Percentiles rank a stretch among this genome's conserved stretches.
These are phyloP conservation scores for Diphyllodes magnificus DNA, from an alignment of 2,113 vertebrate genomes.

Conservation along the genomic window DNA sequence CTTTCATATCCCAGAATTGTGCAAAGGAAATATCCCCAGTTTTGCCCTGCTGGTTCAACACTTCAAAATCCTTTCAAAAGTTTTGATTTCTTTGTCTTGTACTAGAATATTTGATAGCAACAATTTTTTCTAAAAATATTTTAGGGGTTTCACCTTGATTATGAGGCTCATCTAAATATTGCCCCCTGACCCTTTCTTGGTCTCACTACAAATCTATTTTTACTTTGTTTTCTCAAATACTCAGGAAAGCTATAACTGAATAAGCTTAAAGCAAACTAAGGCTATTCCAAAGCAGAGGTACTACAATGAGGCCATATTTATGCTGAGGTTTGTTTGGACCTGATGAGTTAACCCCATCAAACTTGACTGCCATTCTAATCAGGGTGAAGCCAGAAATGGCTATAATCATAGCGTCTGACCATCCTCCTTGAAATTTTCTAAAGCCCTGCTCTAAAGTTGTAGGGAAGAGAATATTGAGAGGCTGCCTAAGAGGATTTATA, in stretches of 20 bases:
- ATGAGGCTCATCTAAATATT: not conserved
- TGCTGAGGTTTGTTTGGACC: not conserved
- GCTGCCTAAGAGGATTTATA: constrained; percentile 51
- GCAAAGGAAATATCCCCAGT: not conserved
- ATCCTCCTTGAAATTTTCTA: constrained; percentile 1
- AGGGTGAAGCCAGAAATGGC: not conserved
- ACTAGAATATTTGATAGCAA: not conserved
- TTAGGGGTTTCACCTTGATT: not conserved
- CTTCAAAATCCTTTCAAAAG: not conserved
- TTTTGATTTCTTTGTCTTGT: not conserved
- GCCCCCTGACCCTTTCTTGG: not conserved
- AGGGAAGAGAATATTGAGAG: not conserved
- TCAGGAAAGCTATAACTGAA: not conserved
- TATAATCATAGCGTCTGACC: not conserved
- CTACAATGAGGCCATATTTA: not conserved
- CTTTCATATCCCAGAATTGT: not conserved
- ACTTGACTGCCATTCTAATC: not conserved
- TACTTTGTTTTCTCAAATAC: not conserved
- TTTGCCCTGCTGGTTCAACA: not conserved
- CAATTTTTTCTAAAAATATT: not conserved
- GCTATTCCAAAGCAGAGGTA: not conserved
- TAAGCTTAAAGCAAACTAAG: not conserved
- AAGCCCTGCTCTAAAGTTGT: not conserved
- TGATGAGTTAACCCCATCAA: not conserved
- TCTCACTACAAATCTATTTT: not conserved